Conservation (phyloP, 2,797 vertebrate genomes). For the Alcedo quadribrachys region DNA sequence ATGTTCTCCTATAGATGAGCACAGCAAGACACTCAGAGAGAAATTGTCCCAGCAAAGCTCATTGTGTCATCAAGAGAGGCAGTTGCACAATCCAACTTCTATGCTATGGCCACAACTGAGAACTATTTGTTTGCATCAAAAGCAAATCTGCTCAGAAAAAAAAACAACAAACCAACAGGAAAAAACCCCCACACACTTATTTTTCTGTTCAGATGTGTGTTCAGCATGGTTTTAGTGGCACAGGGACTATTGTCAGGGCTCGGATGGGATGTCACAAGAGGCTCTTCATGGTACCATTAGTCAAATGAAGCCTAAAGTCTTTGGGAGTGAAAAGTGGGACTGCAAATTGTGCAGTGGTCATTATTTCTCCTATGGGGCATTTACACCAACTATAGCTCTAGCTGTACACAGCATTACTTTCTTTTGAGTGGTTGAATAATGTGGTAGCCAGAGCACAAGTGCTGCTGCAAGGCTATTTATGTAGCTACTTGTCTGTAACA, state of each 20-base stretch:
- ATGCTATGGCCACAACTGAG: not conserved
- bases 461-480: not conserved
- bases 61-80: not conserved
- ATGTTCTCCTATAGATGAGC: not conserved
- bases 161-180: fast-evolving
- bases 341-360: not conserved
- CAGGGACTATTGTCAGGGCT: not conserved
- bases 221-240: not conserved
- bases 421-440: not conserved
- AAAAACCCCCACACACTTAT: fast-evolving
- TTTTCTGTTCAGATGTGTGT: not conserved
- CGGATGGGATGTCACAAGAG: not conserved
- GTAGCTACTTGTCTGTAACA: not conserved
- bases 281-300: not conserved
- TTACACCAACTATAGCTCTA: not conserved
- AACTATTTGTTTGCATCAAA: not conserved
- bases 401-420: not conserved
- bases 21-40: not conserved
- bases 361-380: not conserved
- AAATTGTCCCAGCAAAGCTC: not conserved
- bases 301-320: not conserved
- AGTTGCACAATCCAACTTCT: not conserved
- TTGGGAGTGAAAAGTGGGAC: not conserved
- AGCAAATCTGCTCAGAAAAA: not conserved
- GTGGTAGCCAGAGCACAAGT: not conserved